Conservation (phyloP, 2,888 invertebrate genomes). For the Gasteruption jaculator region DNA sequence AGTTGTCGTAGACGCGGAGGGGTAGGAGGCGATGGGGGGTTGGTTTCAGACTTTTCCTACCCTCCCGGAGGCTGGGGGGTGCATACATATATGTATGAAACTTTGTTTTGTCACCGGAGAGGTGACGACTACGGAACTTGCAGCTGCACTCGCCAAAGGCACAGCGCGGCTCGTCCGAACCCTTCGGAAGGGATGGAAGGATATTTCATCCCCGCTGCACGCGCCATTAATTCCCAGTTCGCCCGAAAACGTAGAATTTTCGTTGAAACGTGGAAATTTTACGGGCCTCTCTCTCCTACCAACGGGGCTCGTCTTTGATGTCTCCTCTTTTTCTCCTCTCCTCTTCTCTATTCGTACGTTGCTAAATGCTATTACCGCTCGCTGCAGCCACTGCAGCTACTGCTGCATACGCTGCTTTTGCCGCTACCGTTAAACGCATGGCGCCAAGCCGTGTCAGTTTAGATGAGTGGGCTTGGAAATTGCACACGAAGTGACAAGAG, state of each 20-base stretch:
- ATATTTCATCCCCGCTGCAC: constrained; percentile 34
- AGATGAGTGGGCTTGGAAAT: constrained; percentile 33
- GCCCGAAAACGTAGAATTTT: constrained; percentile 24
- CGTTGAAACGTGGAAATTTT: constrained; percentile 32
- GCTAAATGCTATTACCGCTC: too few species aligned
- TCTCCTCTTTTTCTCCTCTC: too few species aligned
- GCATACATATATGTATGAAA: constrained; percentile 34
- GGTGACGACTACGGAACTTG: constrained; percentile 44
- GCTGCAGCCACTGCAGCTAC: too few species aligned
- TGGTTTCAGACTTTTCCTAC: too few species aligned
- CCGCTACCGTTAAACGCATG: too few species aligned
- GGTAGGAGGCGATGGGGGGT: neutral
- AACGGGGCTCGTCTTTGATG: too few species aligned
- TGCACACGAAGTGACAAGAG: constrained; percentile 27
- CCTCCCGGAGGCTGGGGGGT: constrained; percentile 6
- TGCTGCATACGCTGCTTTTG: too few species aligned
- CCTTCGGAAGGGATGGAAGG: too few species aligned
- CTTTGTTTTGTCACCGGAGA: constrained; percentile 39
- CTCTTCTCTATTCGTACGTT: too few species aligned
- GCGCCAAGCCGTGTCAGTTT: too few species aligned
- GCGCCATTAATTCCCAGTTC: constrained; percentile 35
- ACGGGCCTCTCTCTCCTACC: constrained; percentile 36
- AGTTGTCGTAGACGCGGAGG: constrained; percentile 1
- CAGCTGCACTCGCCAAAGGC: constrained; percentile 48
- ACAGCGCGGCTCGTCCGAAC: too few species aligned